phyloP scores from a whole-genome alignment of 2,888 invertebrate species.

The Exephanes ischioxanthus region DNA sequence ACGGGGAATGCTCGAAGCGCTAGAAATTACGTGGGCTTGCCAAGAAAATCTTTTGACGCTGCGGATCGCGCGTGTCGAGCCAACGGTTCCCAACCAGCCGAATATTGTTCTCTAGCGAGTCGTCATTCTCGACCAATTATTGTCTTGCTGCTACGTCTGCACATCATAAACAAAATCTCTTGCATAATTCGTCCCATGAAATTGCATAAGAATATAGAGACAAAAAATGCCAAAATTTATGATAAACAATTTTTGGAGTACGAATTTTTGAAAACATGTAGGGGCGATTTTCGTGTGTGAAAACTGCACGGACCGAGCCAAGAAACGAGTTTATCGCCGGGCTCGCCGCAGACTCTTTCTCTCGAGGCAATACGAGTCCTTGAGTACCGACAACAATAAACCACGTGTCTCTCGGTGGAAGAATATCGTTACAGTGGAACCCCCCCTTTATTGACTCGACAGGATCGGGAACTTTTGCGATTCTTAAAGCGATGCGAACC shows the following conservation, averaged over 20 bases:
- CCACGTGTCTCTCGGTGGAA: neutral
- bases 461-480: too few relatives aligned
- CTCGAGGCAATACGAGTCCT: neutral
- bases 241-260: neutral
- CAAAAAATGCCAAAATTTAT: neutral
- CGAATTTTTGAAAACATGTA: neutral
- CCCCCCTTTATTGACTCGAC: too few relatives aligned
- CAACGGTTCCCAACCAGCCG: constrained; percentile 32
- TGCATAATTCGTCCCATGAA: neutral
- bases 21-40: constrained; percentile 32
- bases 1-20: constrained; percentile 44
- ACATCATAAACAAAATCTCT: neutral
- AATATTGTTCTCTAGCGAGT: constrained; percentile 18
- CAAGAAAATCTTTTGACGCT: constrained; percentile 39
- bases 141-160: neutral
- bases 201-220: neutral
- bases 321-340: constrained; percentile 3
- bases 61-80: constrained; percentile 32
- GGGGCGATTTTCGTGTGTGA: neutral
- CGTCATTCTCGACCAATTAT: constrained; percentile 10
- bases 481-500: too few relatives aligned
- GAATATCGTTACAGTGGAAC: neutral
- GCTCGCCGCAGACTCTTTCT: constrained; percentile 13
- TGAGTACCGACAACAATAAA: constrained; percentile 14
- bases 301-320: neutral